Evolutionary conservation across 2,797 vertebrate genomes (phyloP), one percentile per base, ranked within the genome.

Genomic region (Ambastaia sidthimunki): DNA sequence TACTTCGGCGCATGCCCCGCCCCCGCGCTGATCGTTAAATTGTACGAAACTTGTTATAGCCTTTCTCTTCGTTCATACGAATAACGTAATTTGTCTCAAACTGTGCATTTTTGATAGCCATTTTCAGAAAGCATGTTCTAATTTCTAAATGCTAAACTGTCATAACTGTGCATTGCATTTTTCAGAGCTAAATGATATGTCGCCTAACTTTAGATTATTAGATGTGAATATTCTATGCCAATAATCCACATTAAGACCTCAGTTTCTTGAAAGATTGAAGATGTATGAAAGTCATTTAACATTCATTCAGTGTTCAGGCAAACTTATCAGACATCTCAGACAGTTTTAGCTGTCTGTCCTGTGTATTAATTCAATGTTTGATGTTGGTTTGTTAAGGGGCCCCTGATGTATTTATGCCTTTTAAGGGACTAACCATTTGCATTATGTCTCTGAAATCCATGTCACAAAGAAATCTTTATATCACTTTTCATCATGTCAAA

Each of bases 231-330:
- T 50, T n/a, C 4, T 37, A 55, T 83, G 15, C 62, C 68, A 34
- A 63, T 34, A 7, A 31, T 47, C 31, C 31, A 37, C 10, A 34
- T 70, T 23, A 59, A 70, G 62, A 67, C 41, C 67, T 80, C 69
- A 44, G 31, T 65, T 59, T 28, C 65, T 9, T 66, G 52, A 41
- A 41, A 54, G 31, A 60, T 34, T 31, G 57, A n/a, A 52, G 11
- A 23, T 0, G 23, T 59, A n/a, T 55, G 63, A 37, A 52, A 23
- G 70, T 34, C 66, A 47, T 47, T 28, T 28, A 4, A 55, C 66
- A 80, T 74, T 13, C 74, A 81, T 77, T 18, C 78, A 71, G 62
- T 74, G 62, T 70, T 75, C 41, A 48, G 31, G 75, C 54, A 55
- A 63, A 54, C 44, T 2, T 41, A 25, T 21, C 2, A 72, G 4